Base-by-base conservation (phyloP, 1,140 invertebrate species). In the Plodia interpunctella region DNA sequence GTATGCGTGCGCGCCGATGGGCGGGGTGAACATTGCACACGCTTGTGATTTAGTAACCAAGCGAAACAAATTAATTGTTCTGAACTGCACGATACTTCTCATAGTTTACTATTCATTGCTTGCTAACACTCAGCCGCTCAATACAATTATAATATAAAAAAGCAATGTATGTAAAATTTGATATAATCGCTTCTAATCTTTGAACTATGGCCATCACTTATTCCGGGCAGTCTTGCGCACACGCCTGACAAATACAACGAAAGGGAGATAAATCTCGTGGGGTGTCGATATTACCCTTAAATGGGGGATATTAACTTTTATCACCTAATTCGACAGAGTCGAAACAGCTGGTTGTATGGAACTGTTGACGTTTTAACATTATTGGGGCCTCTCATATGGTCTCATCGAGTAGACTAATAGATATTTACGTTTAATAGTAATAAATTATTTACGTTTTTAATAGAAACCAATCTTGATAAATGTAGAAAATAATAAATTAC, bases 221-320 rank as follows among this genome's bases (percentile, higher is more conserved):
- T 55, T 53, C 28, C 25, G 10, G 21, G 15, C 15, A 55, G 30
- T 35, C 28, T 17, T 32, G 53, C 49, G 57, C 49, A 50, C 18
- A 18, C 57, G 49, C 15, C 51, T 51, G 57, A 58, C 57, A 58
- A 58, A 58, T 58, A 57, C 55, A 21, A 25, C 50, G 53, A 59
- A 68, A 49, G 17, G 60, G 54, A 59, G 59, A 76, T 80, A 74
- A 80, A 82, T 82, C 77, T 72, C 67, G 20, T 63, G 62, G 67
- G 72, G 67, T 63, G 51, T 19, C 61, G 54, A 81, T 74, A 68
- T 66, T 66, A 66, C 50, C 57, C 64, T 64, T 55, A 74, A 77
- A 78, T 78, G 66, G 70, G 65, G 62, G 62, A 63, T 64, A 70
- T 72, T 72, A 74, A 69, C 70, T 68, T 72, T 74, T 62, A 58